Base-by-base conservation (phyloP, 2,113 vertebrate genomes). In the Rhadina sibilatrix region DNA sequence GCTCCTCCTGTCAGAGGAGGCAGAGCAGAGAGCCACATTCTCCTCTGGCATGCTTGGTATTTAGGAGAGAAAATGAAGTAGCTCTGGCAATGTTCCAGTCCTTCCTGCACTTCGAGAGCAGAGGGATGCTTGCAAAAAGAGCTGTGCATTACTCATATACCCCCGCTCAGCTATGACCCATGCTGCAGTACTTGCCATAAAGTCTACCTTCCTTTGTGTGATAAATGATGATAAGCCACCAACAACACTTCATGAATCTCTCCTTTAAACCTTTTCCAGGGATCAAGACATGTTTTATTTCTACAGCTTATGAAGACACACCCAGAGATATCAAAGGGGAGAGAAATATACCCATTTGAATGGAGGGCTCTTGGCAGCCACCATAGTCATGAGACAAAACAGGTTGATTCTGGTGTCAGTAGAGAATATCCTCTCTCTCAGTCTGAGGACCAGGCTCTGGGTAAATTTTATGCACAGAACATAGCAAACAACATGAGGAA, bases 71-170 rank as follows among this genome's bases (percentile, higher is more conserved):
- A 82, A 74, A n/a, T 1, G 9, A 87, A 50, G 37, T 46, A 72
- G 8, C 16, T 61, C 60, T n/a, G 25, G n/a, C 33, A 76, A 46
- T 3, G 2, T 49, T 59, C 38, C 5, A 8, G 65, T 84, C 54
- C 23, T 71, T 60, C 31, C 50, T 84, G 37, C 22, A 63, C 30
- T 13, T 72, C 4, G 1, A 81, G 13, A 69, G 20, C 21, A 52
- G 53, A 84, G 20, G 33, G 28, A 68, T 63, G 49, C 10, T 82
- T 20, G 5, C n/a, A 57, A 53, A 63, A 72, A 74, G 18, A 82
- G 23, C 5, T 0, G 1, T 42, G 14, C 15, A 15, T 1, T 4
- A 9, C 25, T 85, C 37, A 38, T 1, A 0, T 52, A 50, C 11
- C 22, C 42, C 52, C 69, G 25, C 42, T 74, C 53, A 60, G 40